These are phyloP conservation scores for Drosophila watanabei DNA, from an alignment of 1,140 invertebrate species.

Conservation along the genomic window DNA sequence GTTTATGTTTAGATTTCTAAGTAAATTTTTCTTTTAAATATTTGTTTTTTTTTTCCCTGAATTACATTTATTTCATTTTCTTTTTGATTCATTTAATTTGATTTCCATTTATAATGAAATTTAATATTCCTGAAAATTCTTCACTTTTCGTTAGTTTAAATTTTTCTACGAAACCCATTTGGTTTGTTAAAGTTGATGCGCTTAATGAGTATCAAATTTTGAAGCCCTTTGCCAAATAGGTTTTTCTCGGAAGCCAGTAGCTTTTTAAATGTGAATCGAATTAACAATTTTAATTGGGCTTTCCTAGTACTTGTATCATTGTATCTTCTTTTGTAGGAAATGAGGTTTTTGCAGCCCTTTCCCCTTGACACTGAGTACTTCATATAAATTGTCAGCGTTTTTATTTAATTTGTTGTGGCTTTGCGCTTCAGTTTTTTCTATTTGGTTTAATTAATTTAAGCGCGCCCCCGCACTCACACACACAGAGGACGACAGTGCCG, in stretches of 20 bases:
- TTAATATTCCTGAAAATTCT: background rate
- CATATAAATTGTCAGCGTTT: slow-evolving; percentile 65
- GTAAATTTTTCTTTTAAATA: background rate
- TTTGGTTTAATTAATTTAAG: slow-evolving; percentile 79
- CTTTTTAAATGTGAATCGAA: slow-evolving; percentile 31
- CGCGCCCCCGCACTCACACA: slow-evolving; percentile 20
- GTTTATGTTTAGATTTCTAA: no score
- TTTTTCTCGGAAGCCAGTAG: slow-evolving; percentile 14
- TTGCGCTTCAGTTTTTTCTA: slow-evolving; percentile 51
- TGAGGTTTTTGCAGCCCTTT: background rate
- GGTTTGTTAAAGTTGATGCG: background rate
- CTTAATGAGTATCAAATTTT: background rate
- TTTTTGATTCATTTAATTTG: background rate
- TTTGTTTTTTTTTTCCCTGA: background rate
- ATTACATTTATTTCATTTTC: background rate
- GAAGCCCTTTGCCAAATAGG: background rate
- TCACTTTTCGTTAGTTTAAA: background rate
- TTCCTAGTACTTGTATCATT: background rate
- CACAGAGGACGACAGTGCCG: slow-evolving; percentile 24
- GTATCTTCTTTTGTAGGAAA: slow-evolving; percentile 1
- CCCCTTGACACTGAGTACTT: slow-evolving; percentile 13
- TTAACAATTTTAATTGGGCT: slow-evolving; percentile 55
- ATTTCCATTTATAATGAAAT: background rate
- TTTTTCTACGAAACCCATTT: background rate
- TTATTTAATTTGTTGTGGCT: slow-evolving; percentile 76